phyloP scores from a whole-genome alignment of 2,888 invertebrate genomes.

The Sinopyrophorus schimmeli region DNA sequence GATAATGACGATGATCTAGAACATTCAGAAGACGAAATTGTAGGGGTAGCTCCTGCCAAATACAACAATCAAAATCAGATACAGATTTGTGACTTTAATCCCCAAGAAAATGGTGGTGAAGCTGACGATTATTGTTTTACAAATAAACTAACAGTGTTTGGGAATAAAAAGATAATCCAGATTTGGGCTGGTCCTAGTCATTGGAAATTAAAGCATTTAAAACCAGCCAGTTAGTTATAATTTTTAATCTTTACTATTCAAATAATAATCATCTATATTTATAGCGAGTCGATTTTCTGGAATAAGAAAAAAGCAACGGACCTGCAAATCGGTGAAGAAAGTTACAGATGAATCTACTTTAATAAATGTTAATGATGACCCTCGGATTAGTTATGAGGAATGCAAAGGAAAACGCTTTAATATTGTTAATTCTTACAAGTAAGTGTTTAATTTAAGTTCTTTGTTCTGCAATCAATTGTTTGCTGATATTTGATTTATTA shows the following conservation, averaged over 20 bases:
- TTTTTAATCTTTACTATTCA: neutral
- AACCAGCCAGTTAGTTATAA: constrained; percentile 26
- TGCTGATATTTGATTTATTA: too few relatives aligned
- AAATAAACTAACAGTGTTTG: constrained; percentile 58
- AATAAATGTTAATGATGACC: constrained; percentile 9
- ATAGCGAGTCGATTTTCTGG: constrained; percentile 34
- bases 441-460: too few relatives aligned
- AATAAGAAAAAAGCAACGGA: constrained; percentile 16
- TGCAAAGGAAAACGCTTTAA: constrained; percentile 1
- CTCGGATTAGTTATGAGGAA: too few relatives aligned
- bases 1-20: neutral
- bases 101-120: constrained; percentile 55
- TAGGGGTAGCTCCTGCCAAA: neutral
- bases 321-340: constrained; percentile 6
- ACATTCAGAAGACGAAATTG: neutral
- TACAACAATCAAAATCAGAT: constrained; percentile 8
- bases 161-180: constrained; percentile 43
- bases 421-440: constrained; percentile 3
- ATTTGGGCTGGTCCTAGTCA: constrained; percentile 84
- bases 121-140: constrained; percentile 73
- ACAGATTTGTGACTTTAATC: constrained; percentile 62
- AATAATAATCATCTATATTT: constrained; percentile 39
- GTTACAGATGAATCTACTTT: constrained; percentile 5
- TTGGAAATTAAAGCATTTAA: constrained; percentile 70
- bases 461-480: too few relatives aligned